These are phyloP conservation scores for Leptinotarsa juncta DNA, from an alignment of 2,888 invertebrate genomes.

Conservation along the genomic window DNA sequence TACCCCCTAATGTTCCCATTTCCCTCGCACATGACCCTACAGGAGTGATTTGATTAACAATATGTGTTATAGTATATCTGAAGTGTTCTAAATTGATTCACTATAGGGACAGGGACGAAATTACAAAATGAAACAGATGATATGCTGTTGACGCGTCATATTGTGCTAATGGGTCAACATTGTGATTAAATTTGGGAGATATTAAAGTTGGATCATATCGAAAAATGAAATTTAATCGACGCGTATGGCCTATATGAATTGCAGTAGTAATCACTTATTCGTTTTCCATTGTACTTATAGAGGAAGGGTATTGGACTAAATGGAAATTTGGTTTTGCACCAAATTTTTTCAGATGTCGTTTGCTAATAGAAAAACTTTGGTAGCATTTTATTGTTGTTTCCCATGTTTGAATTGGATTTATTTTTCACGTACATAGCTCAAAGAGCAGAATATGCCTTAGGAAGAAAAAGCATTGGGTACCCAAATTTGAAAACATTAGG, in stretches of 20 bases:
- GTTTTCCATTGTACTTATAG: constrained; percentile 6
- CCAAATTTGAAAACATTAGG: too few species aligned
- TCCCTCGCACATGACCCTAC: constrained; percentile 58
- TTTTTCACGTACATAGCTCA: too few species aligned
- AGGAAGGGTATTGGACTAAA: neutral
- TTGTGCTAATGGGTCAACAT: constrained; percentile 46
- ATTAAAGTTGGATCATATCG: constrained; percentile 38
- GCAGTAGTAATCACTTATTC: constrained; percentile 4
- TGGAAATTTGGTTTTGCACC: too few species aligned
- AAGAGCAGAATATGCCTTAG: too few species aligned
- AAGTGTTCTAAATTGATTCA: constrained; percentile 52
- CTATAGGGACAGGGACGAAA: constrained; percentile 40
- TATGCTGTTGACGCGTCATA: constrained; percentile 42
- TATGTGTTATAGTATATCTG: constrained; percentile 57
- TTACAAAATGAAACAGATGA: constrained; percentile 47
- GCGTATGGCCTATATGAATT: constrained; percentile 11
- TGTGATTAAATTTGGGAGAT: constrained; percentile 41
- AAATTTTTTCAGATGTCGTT: too few species aligned
- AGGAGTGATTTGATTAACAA: constrained; percentile 62
- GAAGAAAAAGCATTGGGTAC: too few species aligned
- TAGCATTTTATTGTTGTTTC: too few species aligned
- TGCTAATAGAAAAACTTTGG: too few species aligned
- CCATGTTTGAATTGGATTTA: too few species aligned
- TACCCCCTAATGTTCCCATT: constrained; percentile 57
- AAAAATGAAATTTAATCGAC: constrained; percentile 35